Evolutionary conservation across 2,888 invertebrate species (phyloP).

Genomic region (Exocentrus adspersus): DNA sequence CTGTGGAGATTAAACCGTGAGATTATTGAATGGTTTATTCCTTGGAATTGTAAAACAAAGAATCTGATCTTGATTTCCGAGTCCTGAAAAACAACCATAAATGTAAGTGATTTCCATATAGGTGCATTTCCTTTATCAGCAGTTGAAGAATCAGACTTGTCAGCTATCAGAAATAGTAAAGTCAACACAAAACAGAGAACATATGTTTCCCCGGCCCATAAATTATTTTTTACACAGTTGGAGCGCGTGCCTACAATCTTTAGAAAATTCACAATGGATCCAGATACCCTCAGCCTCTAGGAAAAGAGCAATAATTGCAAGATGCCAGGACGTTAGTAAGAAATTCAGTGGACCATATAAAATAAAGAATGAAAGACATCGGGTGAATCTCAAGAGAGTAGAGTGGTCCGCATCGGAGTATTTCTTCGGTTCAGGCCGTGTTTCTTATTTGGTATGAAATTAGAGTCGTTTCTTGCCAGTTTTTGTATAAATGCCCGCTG

Average conservation of each 20-base stretch:
- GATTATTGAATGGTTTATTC: too few species aligned
- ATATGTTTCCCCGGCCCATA: slow-evolving; percentile 58
- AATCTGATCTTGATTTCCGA: too few species aligned
- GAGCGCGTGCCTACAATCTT: slow-evolving; percentile 59
- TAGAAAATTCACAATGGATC: slow-evolving; percentile 57
- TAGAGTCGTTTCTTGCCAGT: slow-evolving; percentile 45
- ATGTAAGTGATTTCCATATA: neutral
- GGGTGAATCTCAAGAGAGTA: slow-evolving; percentile 3
- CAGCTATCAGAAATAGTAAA: slow-evolving; percentile 16
- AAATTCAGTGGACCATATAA: slow-evolving; percentile 46
- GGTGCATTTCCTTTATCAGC: slow-evolving; percentile 3
- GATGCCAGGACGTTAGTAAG: slow-evolving; percentile 49
- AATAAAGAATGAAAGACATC: neutral
- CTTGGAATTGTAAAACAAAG: too few species aligned
- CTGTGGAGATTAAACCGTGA: too few species aligned
- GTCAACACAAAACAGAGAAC: slow-evolving; percentile 52
- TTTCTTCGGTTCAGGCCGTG: slow-evolving; percentile 33
- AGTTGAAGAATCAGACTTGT: neutral
- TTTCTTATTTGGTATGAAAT: slow-evolving; percentile 52
- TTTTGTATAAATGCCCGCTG: slow-evolving; percentile 45
- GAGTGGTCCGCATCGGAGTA: slow-evolving; percentile 30
- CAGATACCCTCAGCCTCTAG: slow-evolving; percentile 49
- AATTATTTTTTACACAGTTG: slow-evolving; percentile 59
- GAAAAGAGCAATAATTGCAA: slow-evolving; percentile 57
- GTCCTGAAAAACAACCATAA: too few species aligned